Conservation (phyloP, 2,113 vertebrate genomes). For the Rhabdomys dilectus region DNA sequence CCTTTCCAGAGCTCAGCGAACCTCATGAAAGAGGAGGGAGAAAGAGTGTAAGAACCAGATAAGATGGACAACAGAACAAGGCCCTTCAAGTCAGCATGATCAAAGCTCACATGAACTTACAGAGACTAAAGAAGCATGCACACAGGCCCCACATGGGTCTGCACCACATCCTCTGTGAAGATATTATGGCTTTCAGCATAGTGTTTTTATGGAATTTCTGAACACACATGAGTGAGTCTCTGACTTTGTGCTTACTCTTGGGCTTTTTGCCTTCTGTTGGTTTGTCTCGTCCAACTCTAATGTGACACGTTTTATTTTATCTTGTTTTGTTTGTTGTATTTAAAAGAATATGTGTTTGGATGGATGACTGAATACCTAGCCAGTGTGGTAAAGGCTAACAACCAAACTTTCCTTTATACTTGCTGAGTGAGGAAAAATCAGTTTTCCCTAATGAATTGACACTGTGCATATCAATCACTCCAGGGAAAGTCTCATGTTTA, state of each 20-base stretch:
- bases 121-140: not conserved
- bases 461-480: not conserved
- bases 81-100: not conserved
- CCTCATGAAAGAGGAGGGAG: not conserved
- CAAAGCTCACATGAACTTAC: not conserved
- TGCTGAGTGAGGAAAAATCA: not conserved
- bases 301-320: not conserved
- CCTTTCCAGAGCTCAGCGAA: not conserved
- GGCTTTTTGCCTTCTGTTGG: not conserved
- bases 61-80: not conserved
- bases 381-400: not conserved
- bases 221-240: not conserved
- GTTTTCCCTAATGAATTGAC: not conserved
- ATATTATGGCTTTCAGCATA: not conserved
- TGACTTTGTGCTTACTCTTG: not conserved
- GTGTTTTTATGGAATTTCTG: not conserved
- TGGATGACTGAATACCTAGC: not conserved
- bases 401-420: not conserved
- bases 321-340: not conserved
- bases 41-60: not conserved
- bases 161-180: not conserved
- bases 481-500: not conserved
- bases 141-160: not conserved
- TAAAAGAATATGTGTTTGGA: not conserved
- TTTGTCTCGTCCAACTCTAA: not conserved